Evolutionary conservation across 2,113 vertebrate genomes (phyloP), one percentile per base, ranked within the genome.

Genomic region (Cololabis saira): DNA sequence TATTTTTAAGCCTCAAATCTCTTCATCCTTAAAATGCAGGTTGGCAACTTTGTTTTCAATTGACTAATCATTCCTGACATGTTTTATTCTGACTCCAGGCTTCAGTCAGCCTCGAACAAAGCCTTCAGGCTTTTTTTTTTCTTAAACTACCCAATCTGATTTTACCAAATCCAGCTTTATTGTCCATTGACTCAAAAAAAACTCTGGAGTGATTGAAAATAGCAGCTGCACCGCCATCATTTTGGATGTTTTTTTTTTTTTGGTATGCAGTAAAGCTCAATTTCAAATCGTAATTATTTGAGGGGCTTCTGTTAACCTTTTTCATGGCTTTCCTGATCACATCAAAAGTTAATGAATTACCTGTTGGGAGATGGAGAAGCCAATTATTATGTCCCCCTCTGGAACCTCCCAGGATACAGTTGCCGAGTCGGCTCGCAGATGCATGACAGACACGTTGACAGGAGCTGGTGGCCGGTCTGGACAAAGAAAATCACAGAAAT

Each of bases 391-490:
- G 0, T 99, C 97, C 79, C 97, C 97, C 76, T 98, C 98, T 30
- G 98, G 97, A 67, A 99, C 95, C 11, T 98, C 97, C 97, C 98
- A 99, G 64, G 95, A 96, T 44, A 99, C 95, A 0, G 95, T 99
- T 68, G 95, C 98, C 1, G 96, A 98, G 91, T 99, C 96, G n/a
- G 97, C 94, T 86, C 94, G 94, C 87, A 97, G 94, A 80, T 98
- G 95, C 7, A 93, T 96, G 89, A 98, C 95, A 2, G 97, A 98
- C 86, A 99, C 95, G 15, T 99, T 99, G 82, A 98, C 96, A 11
- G 98, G 97, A 79, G 96, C 94, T 0, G 96, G 96, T 27, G 97
- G 97, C 24, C 96, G 92, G 75, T 98, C 98, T 98, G 87, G 13
- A 27, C n/a, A 42, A 61, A 3, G n/a, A 21, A 42, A 7, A 6